Base-by-base conservation (phyloP, 2,113 vertebrate species). In the Brevimyrus niger region DNA sequence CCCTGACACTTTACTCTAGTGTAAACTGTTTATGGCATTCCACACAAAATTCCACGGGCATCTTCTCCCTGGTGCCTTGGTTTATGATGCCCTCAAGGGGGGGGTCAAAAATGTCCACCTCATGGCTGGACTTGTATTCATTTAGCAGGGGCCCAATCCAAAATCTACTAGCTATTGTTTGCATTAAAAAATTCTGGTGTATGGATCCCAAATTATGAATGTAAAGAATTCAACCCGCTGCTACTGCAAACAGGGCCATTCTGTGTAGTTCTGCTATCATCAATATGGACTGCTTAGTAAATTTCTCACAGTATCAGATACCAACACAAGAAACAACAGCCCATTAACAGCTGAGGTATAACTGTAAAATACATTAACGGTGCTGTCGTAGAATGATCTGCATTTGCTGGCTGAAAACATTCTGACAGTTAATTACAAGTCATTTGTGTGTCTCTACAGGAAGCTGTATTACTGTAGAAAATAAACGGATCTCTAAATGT, bases 351-450 rank as follows among this genome's bases (percentile, higher is more conserved):
- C 86, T 42, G 27, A 87, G 31, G 17, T 8, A 7, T 46, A 50
- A 38, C 5, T 35, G 51, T 31, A 87, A 21, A 51, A 55, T 2
- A 38, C 38, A 58, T 58, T 53, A 87, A 53, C 8, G 38, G 51
- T 1, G 19, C 17, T 1, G n/a, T 27, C 15, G 35, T 44, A 23
- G 6, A 27, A 19, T 31, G 19, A 31, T 44, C 17, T 61, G 19
- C 87, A n/a, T 87, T 44, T 61, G 55, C 35, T 65, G 1, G 3
- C 48, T 65, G 35, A 46, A 87, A 87, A 87, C 35, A 87, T 58
- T 7, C 27, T 87, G 87, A n/a, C 55, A 65, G 31, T 87, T 87
- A 87, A 65, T 87, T 87, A 87, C 15, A 23, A 87, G 42, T 44
- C 31, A 61, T 44, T 58, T 35, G 42, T 69, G 21, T 23, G 47